Conservation (phyloP, 2,113 vertebrate species). For the Felis chaus region DNA sequence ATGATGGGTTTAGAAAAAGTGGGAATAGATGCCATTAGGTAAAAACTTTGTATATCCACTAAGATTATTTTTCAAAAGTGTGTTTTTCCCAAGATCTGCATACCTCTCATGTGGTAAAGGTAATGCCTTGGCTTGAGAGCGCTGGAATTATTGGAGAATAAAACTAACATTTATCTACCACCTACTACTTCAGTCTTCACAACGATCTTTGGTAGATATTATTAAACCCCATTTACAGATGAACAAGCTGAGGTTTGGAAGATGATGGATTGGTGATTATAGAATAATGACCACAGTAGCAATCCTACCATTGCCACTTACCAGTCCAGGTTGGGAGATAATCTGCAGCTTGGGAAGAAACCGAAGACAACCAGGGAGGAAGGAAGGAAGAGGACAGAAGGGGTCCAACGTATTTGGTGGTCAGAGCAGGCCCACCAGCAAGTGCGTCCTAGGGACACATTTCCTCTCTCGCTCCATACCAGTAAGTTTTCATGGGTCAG, state of each 20-base stretch:
- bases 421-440: accelerated
- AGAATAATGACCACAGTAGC: neutral
- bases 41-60: neutral
- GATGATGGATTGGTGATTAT: neutral
- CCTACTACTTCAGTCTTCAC: neutral
- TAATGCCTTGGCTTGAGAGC: neutral
- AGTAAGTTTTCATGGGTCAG: neutral
- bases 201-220: neutral
- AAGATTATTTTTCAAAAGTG: neutral
- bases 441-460: neutral
- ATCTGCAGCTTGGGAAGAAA: neutral
- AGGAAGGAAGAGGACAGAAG: neutral
- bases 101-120: neutral
- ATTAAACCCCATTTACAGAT: neutral
- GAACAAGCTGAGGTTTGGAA: neutral
- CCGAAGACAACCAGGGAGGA: too few relatives aligned
- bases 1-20: neutral
- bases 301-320: neutral
- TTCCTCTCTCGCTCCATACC: neutral
- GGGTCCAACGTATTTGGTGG: too few relatives aligned
- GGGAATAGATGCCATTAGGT: neutral
- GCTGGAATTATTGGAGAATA: neutral
- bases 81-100: neutral
- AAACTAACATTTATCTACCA: neutral
- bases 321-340: neutral